Percentiles rank a stretch among this genome's conserved stretches.
These are phyloP conservation scores for Serranus cabrilla DNA, from an alignment of 2,797 vertebrate genomes.

Conservation along the genomic window DNA sequence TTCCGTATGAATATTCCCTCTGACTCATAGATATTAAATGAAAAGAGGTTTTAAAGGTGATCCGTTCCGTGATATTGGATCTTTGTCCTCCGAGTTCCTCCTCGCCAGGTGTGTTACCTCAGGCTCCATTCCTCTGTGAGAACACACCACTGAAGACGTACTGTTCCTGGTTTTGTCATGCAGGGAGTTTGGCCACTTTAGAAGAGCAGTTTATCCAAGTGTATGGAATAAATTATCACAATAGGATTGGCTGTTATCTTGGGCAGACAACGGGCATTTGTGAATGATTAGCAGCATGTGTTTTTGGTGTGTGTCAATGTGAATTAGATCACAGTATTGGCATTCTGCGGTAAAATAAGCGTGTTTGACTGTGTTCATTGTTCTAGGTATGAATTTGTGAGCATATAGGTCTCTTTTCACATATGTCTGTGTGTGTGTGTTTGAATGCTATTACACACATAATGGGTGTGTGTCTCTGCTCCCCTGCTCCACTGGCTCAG, in stretches of 20 bases:
- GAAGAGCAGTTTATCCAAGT: conserved; percentile 24
- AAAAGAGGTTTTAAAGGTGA: conserved; percentile 4
- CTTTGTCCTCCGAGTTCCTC: background rate
- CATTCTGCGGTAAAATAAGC: conserved; percentile 6
- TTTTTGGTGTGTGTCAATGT: conserved; percentile 38
- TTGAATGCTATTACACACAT: conserved; percentile 20
- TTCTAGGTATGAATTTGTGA: conserved; percentile 8
- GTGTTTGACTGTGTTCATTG: conserved; percentile 30
- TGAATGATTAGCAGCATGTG: conserved; percentile 53
- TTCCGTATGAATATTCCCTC: background rate
- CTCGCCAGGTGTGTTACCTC: conserved; percentile 56
- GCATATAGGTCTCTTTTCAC: conserved; percentile 11
- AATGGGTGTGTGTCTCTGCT: conserved; percentile 36
- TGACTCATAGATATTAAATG: background rate
- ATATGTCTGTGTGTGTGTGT: conserved; percentile 13
- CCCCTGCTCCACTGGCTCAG: conserved; percentile 36
- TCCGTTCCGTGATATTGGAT: conserved; percentile 2
- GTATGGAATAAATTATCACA: conserved; percentile 50
- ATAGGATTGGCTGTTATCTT: conserved; percentile 28
- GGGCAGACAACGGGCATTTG: conserved; percentile 45
- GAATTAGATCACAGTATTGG: conserved; percentile 41
- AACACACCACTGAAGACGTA: conserved; percentile 15
- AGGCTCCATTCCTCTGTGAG: conserved; percentile 28
- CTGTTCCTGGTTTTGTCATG: conserved; percentile 27
- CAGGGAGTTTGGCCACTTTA: conserved; percentile 8